Conservation (phyloP, 53 echinoderm and acorn worm species). For the Apostichopus leukothele region DNA sequence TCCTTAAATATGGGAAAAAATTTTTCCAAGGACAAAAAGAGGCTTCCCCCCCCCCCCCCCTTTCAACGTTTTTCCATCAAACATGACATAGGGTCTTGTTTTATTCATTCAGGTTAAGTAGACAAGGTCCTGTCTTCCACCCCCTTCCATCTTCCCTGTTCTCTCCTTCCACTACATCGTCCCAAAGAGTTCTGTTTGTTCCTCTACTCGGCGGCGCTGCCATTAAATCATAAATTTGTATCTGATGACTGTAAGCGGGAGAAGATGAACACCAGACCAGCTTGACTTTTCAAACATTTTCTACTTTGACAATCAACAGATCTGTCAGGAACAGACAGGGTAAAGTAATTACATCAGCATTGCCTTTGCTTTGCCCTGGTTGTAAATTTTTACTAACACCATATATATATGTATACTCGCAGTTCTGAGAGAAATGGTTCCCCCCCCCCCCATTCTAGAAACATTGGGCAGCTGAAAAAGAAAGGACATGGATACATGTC, state of each 20-base stretch:
- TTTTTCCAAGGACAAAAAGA: too few species aligned
- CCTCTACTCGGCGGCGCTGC: not conserved
- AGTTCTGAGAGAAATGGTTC: not conserved
- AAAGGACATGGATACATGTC: not conserved
- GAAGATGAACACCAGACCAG: slow-evolving; percentile 20
- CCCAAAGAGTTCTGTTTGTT: not conserved
- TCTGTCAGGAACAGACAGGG: not conserved
- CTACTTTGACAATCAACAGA: slow-evolving; percentile 24
- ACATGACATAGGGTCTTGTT: not conserved
- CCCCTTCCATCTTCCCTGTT: not conserved
- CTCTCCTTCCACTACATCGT: not conserved
- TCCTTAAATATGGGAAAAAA: too few species aligned
- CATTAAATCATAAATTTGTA: slow-evolving; percentile 41
- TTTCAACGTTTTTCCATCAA: not conserved
- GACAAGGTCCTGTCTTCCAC: not conserved
- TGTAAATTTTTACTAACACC: not conserved
- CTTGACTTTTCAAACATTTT: slow-evolving; percentile 36
- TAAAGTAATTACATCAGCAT: slow-evolving; percentile 34
- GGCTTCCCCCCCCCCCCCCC: not conserved
- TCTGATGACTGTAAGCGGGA: not conserved
- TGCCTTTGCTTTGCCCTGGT: not conserved
- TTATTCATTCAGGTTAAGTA: not conserved
- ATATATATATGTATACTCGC: not conserved
- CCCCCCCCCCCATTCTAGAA: not conserved
- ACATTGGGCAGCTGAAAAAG: not conserved